These are phyloP conservation scores for Boloria selene DNA, from an alignment of 2,888 invertebrate species.

Conservation along the genomic window DNA sequence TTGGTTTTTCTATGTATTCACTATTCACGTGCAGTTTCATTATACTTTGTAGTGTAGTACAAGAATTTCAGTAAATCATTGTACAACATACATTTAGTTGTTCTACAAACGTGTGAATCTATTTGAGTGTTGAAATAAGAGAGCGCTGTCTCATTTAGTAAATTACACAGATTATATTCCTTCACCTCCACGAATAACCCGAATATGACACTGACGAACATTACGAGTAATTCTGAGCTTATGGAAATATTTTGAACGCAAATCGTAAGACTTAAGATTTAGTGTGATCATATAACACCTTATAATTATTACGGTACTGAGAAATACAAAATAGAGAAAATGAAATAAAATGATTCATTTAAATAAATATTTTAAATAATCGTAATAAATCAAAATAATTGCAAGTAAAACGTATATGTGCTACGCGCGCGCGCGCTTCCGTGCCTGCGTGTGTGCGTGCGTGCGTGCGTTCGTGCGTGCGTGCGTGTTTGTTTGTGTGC, in stretches of 20 bases:
- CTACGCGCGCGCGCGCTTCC: no score
- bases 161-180: conserved; percentile 43
- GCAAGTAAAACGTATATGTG: no score
- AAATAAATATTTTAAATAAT: no score
- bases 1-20: not conserved
- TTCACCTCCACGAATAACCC: conserved; percentile 35
- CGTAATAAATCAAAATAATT: no score
- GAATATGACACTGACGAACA: conserved; percentile 44
- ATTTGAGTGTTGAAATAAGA: conserved; percentile 36
- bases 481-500: no score
- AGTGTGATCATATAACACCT: not conserved
- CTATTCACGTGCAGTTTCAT: not conserved
- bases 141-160: conserved; percentile 45
- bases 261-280: conserved; percentile 2
- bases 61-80: not conserved
- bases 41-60: not conserved
- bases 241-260: conserved; percentile 1
- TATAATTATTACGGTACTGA: not conserved
- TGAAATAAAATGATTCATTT: not conserved
- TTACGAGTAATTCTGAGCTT: conserved; percentile 43
- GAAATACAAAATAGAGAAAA: not conserved
- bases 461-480: no score
- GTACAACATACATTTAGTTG: no score
- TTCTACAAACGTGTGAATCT: not conserved
- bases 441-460: no score